Conservation (phyloP, 2,888 invertebrate species). For the Nesidiocoris tenuis region DNA sequence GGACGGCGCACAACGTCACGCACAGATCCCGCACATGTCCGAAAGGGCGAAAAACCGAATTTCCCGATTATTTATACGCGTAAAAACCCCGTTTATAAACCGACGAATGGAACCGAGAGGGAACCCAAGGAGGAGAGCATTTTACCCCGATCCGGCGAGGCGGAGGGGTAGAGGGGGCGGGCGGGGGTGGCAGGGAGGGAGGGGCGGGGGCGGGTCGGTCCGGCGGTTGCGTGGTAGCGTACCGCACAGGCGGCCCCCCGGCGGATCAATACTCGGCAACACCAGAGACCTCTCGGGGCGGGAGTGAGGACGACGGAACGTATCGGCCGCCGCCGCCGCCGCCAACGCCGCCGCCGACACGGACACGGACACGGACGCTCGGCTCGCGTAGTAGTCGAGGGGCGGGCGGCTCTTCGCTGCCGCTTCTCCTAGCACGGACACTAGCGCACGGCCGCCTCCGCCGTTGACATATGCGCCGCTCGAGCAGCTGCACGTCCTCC, state of each 20-base stretch:
- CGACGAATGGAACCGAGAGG: conserved; percentile 44
- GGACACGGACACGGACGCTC: conserved; percentile 23
- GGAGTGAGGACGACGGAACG: not conserved
- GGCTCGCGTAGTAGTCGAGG: not conserved
- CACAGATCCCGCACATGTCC: conserved; percentile 43
- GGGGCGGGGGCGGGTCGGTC: conserved; percentile 39
- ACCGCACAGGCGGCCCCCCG: conserved; percentile 46
- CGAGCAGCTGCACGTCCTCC: not conserved
- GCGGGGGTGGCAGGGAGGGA: too few relatives aligned
- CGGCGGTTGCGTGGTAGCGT: conserved; percentile 48
- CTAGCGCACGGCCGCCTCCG: not conserved
- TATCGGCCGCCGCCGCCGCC: too few relatives aligned
- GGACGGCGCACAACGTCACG: conserved; percentile 43
- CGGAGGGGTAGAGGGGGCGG: too few relatives aligned
- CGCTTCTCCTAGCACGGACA: not conserved
- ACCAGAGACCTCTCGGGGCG: conserved; percentile 36
- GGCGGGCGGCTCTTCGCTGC: not conserved
- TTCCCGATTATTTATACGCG: not conserved
- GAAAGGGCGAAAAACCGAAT: conserved; percentile 17
- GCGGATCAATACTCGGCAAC: conserved; percentile 44
- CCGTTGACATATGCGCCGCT: not conserved
- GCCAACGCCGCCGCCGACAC: too few relatives aligned
- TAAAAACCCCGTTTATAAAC: too few relatives aligned
- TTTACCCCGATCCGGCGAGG: conserved; percentile 36
- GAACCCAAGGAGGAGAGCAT: conserved; percentile 46